Percentiles rank a stretch among this genome's conserved stretches.
These are phyloP conservation scores for Coelopa pilipes DNA, from an alignment of 2,888 invertebrate species.

Conservation along the genomic window DNA sequence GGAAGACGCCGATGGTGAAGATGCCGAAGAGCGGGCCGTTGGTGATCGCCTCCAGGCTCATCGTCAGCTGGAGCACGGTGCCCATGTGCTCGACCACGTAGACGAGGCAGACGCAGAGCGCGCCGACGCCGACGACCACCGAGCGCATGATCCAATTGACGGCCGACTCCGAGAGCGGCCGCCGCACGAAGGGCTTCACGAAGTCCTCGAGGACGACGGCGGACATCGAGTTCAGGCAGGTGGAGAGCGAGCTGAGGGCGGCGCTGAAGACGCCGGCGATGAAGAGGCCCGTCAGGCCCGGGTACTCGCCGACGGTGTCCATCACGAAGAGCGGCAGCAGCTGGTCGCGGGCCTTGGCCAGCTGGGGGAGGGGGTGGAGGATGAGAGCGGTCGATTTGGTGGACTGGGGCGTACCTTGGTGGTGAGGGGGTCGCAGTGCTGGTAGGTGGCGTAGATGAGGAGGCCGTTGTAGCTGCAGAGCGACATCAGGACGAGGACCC, in stretches of 20 bases:
- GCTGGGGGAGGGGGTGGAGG: constrained; percentile 58
- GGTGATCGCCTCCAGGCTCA: constrained; percentile 77
- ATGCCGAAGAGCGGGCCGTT: constrained; percentile 77
- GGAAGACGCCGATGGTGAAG: constrained; percentile 75
- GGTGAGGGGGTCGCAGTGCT: constrained; percentile 74
- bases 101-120: constrained; percentile 75
- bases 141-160: constrained; percentile 75
- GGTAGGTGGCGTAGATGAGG: constrained; percentile 74
- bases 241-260: constrained; percentile 82
- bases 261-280: constrained; percentile 92
- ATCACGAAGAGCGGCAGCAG: constrained; percentile 86
- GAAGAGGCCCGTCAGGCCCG: constrained; percentile 87
- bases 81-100: constrained; percentile 82
- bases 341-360: constrained; percentile 81
- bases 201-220: constrained; percentile 81
- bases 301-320: constrained; percentile 79
- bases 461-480: constrained; percentile 73
- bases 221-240: constrained; percentile 81
- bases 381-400: not conserved
- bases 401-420: constrained; percentile 67
- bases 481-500: constrained; percentile 68
- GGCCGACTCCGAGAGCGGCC: constrained; percentile 69
- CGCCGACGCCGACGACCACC: constrained; percentile 77
- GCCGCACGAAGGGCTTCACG: constrained; percentile 72
- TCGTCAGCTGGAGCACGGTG: constrained; percentile 75